These are phyloP conservation scores for Myoxocephalus aenaeus DNA, from an alignment of 2,797 vertebrate genomes.

Conservation along the genomic window DNA sequence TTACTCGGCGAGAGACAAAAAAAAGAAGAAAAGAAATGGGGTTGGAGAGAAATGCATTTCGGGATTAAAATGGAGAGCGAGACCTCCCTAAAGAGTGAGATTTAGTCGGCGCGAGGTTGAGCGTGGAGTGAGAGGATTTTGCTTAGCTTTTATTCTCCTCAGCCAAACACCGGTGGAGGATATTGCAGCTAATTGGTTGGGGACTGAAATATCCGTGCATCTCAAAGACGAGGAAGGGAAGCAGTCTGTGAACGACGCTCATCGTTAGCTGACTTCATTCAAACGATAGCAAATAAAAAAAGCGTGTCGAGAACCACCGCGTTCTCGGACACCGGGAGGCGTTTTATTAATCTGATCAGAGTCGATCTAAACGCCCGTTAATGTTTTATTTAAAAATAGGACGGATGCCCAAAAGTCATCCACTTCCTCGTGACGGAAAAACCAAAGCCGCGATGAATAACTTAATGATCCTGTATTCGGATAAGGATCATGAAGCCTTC, in stretches of 20 bases:
- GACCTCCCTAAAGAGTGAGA: conserved; percentile 73
- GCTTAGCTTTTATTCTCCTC: conserved; percentile 37
- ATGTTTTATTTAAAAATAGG: conserved; percentile 42
- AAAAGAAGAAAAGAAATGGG: conserved; percentile 6
- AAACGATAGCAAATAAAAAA: neutral
- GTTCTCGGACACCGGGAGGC: neutral
- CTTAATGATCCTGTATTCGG: conserved; percentile 50
- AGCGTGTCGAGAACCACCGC: neutral
- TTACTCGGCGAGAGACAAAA: conserved; percentile 79
- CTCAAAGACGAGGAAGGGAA: conserved; percentile 4
- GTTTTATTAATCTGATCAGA: conserved; percentile 23
- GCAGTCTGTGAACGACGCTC: neutral
- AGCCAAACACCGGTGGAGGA: conserved; percentile 1
- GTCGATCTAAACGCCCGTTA: conserved; percentile 23
- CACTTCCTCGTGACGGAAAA: conserved; percentile 57
- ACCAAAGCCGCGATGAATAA: conserved; percentile 55
- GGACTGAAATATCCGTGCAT: conserved; percentile 22
- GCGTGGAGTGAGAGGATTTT: conserved; percentile 43
- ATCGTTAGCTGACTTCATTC: conserved; percentile 14
- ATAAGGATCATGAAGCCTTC: conserved; percentile 45
- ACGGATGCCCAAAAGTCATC: conserved; percentile 53
- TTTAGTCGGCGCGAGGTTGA: conserved; percentile 54
- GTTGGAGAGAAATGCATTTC: conserved; percentile 69
- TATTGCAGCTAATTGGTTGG: conserved; percentile 29
- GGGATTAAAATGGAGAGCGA: conserved; percentile 75